Base-by-base conservation (phyloP, 2,888 invertebrate species). In the Antheraea assamensis region DNA sequence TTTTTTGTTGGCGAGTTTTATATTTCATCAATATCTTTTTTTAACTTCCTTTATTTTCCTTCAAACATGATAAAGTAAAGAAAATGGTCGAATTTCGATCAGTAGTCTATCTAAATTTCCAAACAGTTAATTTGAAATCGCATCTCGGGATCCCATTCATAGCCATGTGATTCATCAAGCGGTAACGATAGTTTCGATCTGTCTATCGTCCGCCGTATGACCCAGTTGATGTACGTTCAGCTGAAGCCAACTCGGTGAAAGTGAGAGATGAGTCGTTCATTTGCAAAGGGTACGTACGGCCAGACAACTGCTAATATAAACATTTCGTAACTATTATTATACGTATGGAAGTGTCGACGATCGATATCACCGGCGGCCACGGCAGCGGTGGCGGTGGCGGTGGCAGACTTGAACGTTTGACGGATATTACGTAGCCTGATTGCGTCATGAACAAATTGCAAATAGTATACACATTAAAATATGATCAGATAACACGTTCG, bases 321-420 rank as follows among this genome's bases (percentile, higher is more conserved):
- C 83, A 91, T 92, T 92, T 92, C 90, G 85, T 91, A 92, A 92
- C 86, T 78, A 81, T 82, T 82, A 83, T 84, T 83, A 83, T 82
- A 85, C 79, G 82, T 82, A 80, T 79, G 78, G 82, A 83, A 82
- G 82, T 81, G 77, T 78, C 76, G 77, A 74, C 85, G 86, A 88
- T 91, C 90, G 83, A 90, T 90, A 88, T 81, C 79, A 82, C 80
- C 79, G 82, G 76, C 83, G 80, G 84, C 52, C 21, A 19, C 24
- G n/a, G 61, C 61, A 17, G 61, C 15, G 61, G 17, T 17, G n/a
- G 61, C 61, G 27, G 61, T 15, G 61, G 17, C 30, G 61, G 58
- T 58, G 58, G 58, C 79, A 83, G 79, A 81, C 80, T 84, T 80
- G 81, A 75, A 79, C 80, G 81, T 82, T 84, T 83, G 83, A 82